These are phyloP conservation scores for Polydrusus pterygomalis DNA, from an alignment of 2,888 invertebrate genomes.

Conservation along the genomic window DNA sequence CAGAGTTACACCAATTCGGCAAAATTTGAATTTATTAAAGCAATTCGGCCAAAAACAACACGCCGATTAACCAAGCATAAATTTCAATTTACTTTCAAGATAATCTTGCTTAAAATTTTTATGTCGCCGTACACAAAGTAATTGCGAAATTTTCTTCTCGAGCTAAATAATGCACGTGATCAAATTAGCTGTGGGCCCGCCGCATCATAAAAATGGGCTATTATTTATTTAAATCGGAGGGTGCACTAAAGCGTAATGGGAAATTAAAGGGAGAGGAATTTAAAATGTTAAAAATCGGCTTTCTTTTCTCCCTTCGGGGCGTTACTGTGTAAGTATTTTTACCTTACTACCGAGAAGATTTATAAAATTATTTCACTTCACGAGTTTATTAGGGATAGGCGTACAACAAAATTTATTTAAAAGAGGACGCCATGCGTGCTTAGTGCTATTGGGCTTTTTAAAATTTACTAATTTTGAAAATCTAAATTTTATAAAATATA, in stretches of 20 bases:
- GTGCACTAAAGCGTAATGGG: constrained; percentile 61
- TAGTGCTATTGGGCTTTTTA: no score
- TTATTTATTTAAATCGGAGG: constrained; percentile 68
- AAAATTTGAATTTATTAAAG: not conserved
- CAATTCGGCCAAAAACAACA: constrained; percentile 3
- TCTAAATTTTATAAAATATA: no score
- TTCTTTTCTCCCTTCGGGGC: constrained; percentile 44
- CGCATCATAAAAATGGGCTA: constrained; percentile 67
- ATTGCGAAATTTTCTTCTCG: constrained; percentile 53
- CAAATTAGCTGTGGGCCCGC: constrained; percentile 52
- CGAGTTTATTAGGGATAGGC: no score
- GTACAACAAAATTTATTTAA: no score
- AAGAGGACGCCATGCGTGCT: no score
- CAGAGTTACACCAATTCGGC: no score
- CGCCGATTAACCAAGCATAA: constrained; percentile 31
- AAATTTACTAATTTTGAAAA: no score
- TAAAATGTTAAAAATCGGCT: constrained; percentile 64
- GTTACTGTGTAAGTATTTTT: not conserved
- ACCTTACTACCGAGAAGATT: no score
- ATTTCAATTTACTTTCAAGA: constrained; percentile 46
- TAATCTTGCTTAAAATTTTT: constrained; percentile 48
- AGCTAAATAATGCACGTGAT: constrained; percentile 54
- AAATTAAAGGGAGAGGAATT: constrained; percentile 65
- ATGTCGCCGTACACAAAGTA: constrained; percentile 52
- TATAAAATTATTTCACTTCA: no score